Percentiles rank a stretch among this genome's conserved stretches.
Conservation (phyloP, 1,140 invertebrate genomes). For the Gyrodactylus bullatarudis region DNA sequence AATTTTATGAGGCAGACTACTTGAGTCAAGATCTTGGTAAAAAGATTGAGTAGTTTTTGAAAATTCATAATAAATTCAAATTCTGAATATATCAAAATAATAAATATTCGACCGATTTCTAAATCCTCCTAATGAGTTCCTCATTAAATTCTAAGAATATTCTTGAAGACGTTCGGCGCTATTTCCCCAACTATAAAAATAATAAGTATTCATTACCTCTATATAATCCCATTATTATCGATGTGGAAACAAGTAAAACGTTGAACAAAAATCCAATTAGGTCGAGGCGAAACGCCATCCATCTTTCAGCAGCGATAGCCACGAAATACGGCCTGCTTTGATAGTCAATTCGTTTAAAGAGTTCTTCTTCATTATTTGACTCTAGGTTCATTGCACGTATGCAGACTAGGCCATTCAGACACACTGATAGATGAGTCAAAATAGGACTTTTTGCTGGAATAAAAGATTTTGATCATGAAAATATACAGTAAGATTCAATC, state of each 20-base stretch:
- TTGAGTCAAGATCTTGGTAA: too few relatives aligned
- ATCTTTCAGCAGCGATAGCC: constrained; percentile 38
- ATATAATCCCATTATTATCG: constrained; percentile 10
- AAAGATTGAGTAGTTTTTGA: too few relatives aligned
- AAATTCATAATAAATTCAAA: too few relatives aligned
- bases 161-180: too few relatives aligned
- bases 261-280: constrained; percentile 36
- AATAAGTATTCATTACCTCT: constrained; percentile 13
- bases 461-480: too few relatives aligned
- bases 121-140: too few relatives aligned
- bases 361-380: constrained; percentile 27
- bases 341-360: constrained; percentile 32
- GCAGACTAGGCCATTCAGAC: constrained; percentile 49
- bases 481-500: too few relatives aligned
- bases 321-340: constrained; percentile 25
- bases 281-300: constrained; percentile 48
- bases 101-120: too few relatives aligned
- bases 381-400: constrained; percentile 44
- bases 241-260: constrained; percentile 17
- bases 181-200: background rate
- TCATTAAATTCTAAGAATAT: too few relatives aligned
- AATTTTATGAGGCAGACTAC: too few relatives aligned
- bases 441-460: constrained; percentile 28
- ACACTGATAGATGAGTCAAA: constrained; percentile 49
- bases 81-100: too few relatives aligned